Evolutionary conservation across 2,797 vertebrate genomes (phyloP).

Genomic region (Trichosurus vulpecula): DNA sequence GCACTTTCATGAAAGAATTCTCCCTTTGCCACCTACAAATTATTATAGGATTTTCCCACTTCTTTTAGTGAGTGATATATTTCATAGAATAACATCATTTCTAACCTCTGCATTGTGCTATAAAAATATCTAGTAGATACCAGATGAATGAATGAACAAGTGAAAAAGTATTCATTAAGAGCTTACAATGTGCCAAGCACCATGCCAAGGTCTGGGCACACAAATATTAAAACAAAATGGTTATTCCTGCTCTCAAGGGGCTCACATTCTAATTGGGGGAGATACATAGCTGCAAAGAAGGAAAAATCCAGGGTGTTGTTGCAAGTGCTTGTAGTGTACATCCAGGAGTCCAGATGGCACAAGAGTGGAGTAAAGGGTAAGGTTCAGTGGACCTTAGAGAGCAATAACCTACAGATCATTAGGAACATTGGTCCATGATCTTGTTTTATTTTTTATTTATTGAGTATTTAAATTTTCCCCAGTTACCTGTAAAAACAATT

Average conservation of each 20-base stretch:
- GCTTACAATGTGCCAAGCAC: neutral
- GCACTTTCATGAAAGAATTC: neutral
- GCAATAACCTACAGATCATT: neutral
- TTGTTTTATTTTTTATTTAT: too few species aligned
- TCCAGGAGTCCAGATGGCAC: neutral
- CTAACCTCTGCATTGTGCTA: neutral
- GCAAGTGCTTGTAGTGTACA: neutral
- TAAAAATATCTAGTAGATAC: neutral
- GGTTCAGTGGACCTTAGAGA: neutral
- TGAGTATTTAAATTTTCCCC: too few species aligned
- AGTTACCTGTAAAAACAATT: too few species aligned
- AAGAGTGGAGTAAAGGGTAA: neutral
- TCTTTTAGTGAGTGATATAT: neutral
- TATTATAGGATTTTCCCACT: neutral
- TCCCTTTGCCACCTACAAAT: neutral
- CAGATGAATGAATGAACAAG: neutral
- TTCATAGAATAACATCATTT: neutral
- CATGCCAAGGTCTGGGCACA: neutral
- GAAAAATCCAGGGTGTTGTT: neutral
- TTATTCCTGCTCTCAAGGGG: neutral
- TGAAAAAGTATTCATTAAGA: neutral
- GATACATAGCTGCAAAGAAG: neutral
- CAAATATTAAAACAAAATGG: neutral
- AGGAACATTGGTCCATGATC: neutral
- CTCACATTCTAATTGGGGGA: neutral